Base-by-base conservation (phyloP, 2,797 vertebrate genomes). In the Sebastes matsubarae region DNA sequence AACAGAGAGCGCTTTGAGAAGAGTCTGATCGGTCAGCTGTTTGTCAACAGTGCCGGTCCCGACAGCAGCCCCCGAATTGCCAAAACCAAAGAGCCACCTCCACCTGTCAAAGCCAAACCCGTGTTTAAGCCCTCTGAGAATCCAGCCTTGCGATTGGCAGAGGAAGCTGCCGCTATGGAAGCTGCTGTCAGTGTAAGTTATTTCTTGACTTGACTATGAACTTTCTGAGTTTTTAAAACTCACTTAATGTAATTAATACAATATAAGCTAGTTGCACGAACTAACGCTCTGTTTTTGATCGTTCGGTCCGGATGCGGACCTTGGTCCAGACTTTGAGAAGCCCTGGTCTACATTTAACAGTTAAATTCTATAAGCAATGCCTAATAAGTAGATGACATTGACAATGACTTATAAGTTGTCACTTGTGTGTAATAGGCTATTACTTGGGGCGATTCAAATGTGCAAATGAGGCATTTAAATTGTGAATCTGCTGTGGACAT, bases 1-100 rank as follows among this genome's bases (percentile, higher is more conserved):
- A 97, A 95, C 89, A 96, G 96, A 77, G 97, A 99, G 1, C 95
- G 95, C 20, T 99, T 97, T 30, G 98, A 99, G 89, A 99, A 95
- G 86, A 96, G 94, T 59, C 94, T 97, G 87, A 99, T 98, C 22
- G 94, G 96, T 79, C 94, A 97, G 25, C 95, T 98, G 57, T 95
- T 91, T 61, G 91, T 94, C 64, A 91, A 91, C 65, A 82, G 57
- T 3, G 27, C 52, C 0, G 82, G 50, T 1, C 87, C 93, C 22
- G 95, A 95, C 71, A 88, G 87, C 3, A 95, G 90, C 55, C 95
- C 96, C 63, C 92, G 87, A 0, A 83, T 67, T 1, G 76, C 95
- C 75, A 95, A 93, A 79, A 89, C 94, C 92, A 98, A 96, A 90
- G 82, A 94, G n/a, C 94, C 93, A 0, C 96, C 96, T 65, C 94